Evolutionary conservation across 2,888 invertebrate species (phyloP).

Genomic region (Acanthosoma haemorrhoidale): DNA sequence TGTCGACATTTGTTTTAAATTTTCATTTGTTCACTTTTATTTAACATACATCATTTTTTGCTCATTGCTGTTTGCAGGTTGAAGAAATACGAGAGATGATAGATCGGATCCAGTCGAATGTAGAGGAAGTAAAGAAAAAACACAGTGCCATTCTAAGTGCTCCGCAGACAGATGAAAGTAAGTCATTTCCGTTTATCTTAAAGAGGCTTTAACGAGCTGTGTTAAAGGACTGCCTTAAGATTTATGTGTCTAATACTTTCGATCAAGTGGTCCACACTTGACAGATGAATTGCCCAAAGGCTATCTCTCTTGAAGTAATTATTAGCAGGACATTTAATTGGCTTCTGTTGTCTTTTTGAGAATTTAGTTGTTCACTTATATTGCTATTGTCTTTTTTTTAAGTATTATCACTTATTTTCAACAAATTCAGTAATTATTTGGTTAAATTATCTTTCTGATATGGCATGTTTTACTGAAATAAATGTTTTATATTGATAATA

Average conservation of each 20-base stretch:
- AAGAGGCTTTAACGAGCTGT: neutral
- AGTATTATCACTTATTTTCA: too few relatives aligned
- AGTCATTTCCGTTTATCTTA: slow-evolving; percentile 49
- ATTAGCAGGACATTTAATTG: neutral
- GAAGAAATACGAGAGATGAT: slow-evolving; percentile 99
- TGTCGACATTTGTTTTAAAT: too few relatives aligned
- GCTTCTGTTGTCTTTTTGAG: neutral
- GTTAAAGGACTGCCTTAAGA: neutral
- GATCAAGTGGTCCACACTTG: neutral
- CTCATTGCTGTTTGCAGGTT: slow-evolving; percentile 71
- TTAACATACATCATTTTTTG: slow-evolving; percentile 11
- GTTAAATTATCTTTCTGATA: too few relatives aligned
- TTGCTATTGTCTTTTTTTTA: too few relatives aligned
- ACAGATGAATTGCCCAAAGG: neutral
- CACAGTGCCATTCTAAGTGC: slow-evolving; percentile 98
- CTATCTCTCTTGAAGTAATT: neutral
- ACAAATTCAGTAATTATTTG: too few relatives aligned
- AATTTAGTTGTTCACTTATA: too few relatives aligned
- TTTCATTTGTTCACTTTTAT: too few relatives aligned
- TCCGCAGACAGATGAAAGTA: slow-evolving; percentile 97
- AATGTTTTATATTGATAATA: too few relatives aligned
- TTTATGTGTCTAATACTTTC: neutral
- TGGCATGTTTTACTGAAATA: too few relatives aligned
- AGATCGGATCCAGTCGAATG: slow-evolving; percentile 98
- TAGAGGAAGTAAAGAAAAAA: slow-evolving; percentile 99